These are phyloP conservation scores for Acropora tenuis DNA, from an alignment of 64 coral and sea anemone genomes.

Conservation along the genomic window DNA sequence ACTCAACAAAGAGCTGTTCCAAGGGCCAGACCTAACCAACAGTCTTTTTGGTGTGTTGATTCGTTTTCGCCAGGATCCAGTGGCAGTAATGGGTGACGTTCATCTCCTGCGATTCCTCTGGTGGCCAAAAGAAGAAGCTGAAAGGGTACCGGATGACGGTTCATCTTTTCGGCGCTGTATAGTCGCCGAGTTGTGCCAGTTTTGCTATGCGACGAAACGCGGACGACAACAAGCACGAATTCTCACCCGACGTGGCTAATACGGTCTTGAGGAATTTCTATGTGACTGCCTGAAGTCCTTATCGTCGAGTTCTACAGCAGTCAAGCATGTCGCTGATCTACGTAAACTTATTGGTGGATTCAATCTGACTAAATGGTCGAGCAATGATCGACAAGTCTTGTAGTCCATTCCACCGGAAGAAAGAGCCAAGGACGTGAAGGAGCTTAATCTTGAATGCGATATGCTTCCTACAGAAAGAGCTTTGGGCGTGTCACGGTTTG, in stretches of 20 bases:
- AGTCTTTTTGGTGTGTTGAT: conserved; percentile 3
- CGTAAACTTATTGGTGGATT: conserved; percentile 46
- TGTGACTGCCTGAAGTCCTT: conserved; percentile 53
- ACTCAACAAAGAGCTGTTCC: neutral
- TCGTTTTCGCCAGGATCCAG: conserved; percentile 19
- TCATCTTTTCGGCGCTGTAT: too few species aligned
- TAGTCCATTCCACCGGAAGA: conserved; percentile 27
- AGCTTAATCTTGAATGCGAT: conserved; percentile 42
- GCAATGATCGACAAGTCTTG: conserved; percentile 38
- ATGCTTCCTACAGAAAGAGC: conserved; percentile 46
- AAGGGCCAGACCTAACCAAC: conserved; percentile 8
- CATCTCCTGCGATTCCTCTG: conserved; percentile 17
- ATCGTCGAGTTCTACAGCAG: too few species aligned
- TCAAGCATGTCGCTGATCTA: conserved; percentile 5
- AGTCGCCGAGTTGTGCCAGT: too few species aligned
- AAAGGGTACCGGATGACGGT: conserved; percentile 28
- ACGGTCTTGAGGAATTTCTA: conserved; percentile 41
- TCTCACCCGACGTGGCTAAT: neutral
- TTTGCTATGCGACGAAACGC: too few species aligned
- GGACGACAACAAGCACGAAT: too few species aligned
- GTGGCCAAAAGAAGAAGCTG: conserved; percentile 45
- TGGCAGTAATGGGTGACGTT: neutral
- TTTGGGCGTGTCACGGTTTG: conserved; percentile 21
- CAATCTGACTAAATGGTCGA: conserved; percentile 3
- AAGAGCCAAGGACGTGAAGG: conserved; percentile 29